These are phyloP conservation scores for Parasteatoda tepidariorum DNA, from an alignment of 1,140 invertebrate species.

Conservation along the genomic window DNA sequence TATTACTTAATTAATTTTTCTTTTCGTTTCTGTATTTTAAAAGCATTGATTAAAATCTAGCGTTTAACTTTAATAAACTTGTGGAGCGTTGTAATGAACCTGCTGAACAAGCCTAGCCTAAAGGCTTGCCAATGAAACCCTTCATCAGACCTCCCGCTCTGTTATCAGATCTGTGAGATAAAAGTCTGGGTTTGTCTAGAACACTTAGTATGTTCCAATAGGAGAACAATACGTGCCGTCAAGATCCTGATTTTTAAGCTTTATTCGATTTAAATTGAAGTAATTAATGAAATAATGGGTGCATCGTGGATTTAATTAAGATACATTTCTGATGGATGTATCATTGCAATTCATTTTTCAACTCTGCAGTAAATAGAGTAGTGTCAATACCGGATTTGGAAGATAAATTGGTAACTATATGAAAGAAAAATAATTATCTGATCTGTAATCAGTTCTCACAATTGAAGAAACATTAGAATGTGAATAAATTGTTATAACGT, in stretches of 20 bases:
- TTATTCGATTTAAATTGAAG: constrained; percentile 35
- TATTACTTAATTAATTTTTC: no score
- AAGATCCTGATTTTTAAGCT: constrained; percentile 23
- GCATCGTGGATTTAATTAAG: constrained; percentile 39
- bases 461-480: no score
- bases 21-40: no score
- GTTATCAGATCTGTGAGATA: constrained; percentile 27
- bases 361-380: neutral
- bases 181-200: constrained; percentile 1
- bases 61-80: constrained; percentile 56
- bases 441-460: no score
- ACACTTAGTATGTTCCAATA: neutral
- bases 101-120: constrained; percentile 36
- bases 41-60: no score
- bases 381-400: neutral
- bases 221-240: constrained; percentile 24
- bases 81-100: constrained; percentile 10
- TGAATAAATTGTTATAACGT: no score
- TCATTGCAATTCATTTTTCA: constrained; percentile 15
- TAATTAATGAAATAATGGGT: constrained; percentile 50
- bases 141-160: constrained; percentile 47
- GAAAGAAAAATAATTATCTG: neutral
- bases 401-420: neutral
- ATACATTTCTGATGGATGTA: constrained; percentile 41
- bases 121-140: constrained; percentile 1